phyloP scores from a whole-genome alignment of 1,140 invertebrate species.

The Trachymyrmex septentrionalis region DNA sequence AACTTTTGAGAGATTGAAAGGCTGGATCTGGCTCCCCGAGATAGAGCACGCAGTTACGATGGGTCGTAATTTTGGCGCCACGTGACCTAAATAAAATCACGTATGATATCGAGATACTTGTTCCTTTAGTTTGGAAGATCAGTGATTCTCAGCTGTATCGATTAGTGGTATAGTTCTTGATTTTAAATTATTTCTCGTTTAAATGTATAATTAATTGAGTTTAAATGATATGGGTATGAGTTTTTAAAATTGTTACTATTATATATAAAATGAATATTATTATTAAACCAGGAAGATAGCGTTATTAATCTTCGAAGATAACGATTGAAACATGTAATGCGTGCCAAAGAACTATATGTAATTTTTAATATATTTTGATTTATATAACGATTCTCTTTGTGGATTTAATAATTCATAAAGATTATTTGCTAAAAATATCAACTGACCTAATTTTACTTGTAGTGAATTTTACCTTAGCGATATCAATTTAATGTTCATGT shows the following conservation, averaged over 20 bases:
- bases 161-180: not conserved
- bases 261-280: not conserved
- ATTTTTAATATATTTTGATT: not conserved
- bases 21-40: not conserved
- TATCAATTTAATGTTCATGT: not conserved
- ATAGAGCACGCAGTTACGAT: constrained; percentile 4
- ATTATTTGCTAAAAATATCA: not conserved
- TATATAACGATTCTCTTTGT: not conserved
- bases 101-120: not conserved
- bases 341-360: not conserved
- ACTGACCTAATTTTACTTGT: not conserved
- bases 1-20: constrained; percentile 24
- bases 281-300: not conserved
- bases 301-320: not conserved
- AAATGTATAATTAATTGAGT: constrained; percentile 22
- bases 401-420: not conserved
- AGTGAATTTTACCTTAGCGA: not conserved
- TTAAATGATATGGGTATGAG: not conserved
- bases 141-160: constrained; percentile 20
- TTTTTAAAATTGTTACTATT: not conserved
- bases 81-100: constrained; percentile 56
- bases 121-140: not conserved
- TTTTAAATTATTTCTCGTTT: not conserved
- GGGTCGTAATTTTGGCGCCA: constrained; percentile 41
- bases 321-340: not conserved